These are phyloP conservation scores for Baronia brevicornis DNA, from an alignment of 2,888 invertebrate genomes.

Conservation along the genomic window DNA sequence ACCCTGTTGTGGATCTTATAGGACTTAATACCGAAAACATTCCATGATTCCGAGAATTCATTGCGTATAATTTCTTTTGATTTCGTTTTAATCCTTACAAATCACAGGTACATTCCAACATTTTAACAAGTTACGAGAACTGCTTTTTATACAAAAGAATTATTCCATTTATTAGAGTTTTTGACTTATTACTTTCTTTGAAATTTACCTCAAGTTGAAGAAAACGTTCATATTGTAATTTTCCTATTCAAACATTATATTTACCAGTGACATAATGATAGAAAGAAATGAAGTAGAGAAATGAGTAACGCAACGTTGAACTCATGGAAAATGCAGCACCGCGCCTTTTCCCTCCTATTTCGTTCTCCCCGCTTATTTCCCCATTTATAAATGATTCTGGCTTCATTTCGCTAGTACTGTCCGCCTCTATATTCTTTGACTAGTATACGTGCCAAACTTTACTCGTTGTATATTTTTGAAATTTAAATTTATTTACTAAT, in stretches of 20 bases:
- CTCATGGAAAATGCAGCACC: slow-evolving; percentile 66
- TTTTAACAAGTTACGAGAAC: too few relatives aligned
- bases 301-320: slow-evolving; percentile 41
- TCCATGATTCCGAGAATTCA: too few relatives aligned
- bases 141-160: too few relatives aligned
- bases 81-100: too few relatives aligned
- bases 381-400: slow-evolving; percentile 69
- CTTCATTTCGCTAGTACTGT: slow-evolving; percentile 55
- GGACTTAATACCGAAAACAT: too few relatives aligned
- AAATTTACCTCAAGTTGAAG: slow-evolving; percentile 11
- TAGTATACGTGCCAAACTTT: slow-evolving; percentile 37
- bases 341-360: slow-evolving; percentile 39
- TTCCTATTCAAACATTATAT: slow-evolving; percentile 5
- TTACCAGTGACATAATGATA: slow-evolving; percentile 11
- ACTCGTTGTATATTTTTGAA: slow-evolving; percentile 11
- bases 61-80: too few relatives aligned
- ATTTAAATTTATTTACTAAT: slow-evolving; percentile 1
- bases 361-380: slow-evolving; percentile 32
- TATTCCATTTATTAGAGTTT: slow-evolving; percentile 1
- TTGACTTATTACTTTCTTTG: slow-evolving; percentile 1
- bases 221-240: slow-evolving; percentile 12
- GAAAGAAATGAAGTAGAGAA: slow-evolving; percentile 28
- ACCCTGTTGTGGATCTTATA: too few relatives aligned
- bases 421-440: slow-evolving; percentile 55
- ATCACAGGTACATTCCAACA: too few relatives aligned